phyloP scores from a whole-genome alignment of 2,888 invertebrate genomes.

The Morpho helenor region DNA sequence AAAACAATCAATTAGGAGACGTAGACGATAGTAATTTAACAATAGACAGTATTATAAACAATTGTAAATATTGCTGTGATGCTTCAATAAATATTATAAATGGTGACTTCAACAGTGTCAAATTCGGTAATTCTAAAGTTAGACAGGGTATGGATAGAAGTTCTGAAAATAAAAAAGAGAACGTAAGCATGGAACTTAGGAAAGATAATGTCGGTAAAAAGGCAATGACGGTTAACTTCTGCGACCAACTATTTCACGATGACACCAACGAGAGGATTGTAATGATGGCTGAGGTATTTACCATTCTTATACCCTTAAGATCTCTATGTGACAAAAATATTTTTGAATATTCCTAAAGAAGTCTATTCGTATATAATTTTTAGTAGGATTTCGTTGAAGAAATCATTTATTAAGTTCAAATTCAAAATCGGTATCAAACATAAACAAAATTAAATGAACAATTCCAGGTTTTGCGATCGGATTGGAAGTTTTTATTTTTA shows the following conservation, averaged over 20 bases:
- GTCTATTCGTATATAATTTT: no score
- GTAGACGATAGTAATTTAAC: conserved; percentile 26
- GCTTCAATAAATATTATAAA: conserved; percentile 17
- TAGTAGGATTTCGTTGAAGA: no score
- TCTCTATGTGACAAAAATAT: no score
- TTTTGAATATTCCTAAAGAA: no score
- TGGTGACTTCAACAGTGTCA: conserved; percentile 24
- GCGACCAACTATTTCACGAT: conserved; percentile 34
- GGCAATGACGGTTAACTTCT: conserved; percentile 43
- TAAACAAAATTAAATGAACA: no score
- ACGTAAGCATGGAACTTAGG: conserved; percentile 28
- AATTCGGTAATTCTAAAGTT: conserved; percentile 38
- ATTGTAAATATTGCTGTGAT: conserved; percentile 52
- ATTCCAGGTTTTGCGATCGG: no score
- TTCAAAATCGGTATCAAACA: no score
- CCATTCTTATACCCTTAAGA: background rate
- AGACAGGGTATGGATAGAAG: conserved; percentile 41
- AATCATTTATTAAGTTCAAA: no score
- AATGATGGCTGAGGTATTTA: conserved; percentile 47
- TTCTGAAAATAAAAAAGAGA: conserved; percentile 28
- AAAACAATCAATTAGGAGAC: conserved; percentile 24
- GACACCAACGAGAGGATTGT: conserved; percentile 41
- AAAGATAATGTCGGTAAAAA: conserved; percentile 24
- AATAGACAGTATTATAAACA: conserved; percentile 31
- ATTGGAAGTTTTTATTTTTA: no score